A percentile compares a stretch with the other conserved stretches of the same genome.
phyloP scores from a whole-genome alignment of 2,797 vertebrate genomes.

The Parauchenoglanis punctatus region DNA sequence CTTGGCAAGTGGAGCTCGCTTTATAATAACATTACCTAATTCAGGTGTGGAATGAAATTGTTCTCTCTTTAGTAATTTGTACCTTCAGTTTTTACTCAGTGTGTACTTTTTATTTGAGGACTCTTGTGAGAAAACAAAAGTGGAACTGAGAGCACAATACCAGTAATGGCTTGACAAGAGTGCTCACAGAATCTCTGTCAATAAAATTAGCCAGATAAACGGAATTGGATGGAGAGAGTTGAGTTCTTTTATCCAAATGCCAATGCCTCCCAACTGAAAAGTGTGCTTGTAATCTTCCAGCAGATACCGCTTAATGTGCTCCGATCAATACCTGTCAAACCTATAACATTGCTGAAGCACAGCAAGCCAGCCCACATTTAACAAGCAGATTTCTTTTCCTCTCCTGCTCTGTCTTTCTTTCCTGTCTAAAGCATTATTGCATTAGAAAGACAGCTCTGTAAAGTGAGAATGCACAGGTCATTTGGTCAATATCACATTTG shows the following conservation, averaged over 20 bases:
- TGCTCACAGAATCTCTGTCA: slow-evolving; percentile 45
- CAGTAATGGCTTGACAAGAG: slow-evolving; percentile 38
- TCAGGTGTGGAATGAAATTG: background rate
- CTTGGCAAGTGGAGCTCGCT: background rate
- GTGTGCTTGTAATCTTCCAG: slow-evolving; percentile 55
- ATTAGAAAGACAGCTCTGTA: slow-evolving; percentile 21
- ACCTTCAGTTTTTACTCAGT: background rate
- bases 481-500: slow-evolving; percentile 57
- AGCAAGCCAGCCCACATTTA: slow-evolving; percentile 27
- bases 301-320: slow-evolving; percentile 58
- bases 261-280: slow-evolving; percentile 48
- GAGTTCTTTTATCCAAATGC: slow-evolving; percentile 61
- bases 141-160: slow-evolving; percentile 31
- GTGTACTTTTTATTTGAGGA: background rate
- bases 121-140: slow-evolving; percentile 23
- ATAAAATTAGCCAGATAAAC: slow-evolving; percentile 59
- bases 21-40: background rate
- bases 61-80: background rate
- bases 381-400: slow-evolving; percentile 45
- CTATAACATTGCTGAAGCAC: slow-evolving; percentile 42
- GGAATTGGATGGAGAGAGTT: slow-evolving; percentile 51
- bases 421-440: background rate
- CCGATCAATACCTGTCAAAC: slow-evolving; percentile 63
- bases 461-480: slow-evolving; percentile 22
- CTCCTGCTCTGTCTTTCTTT: slow-evolving; percentile 1